Evolutionary conservation across 2,888 invertebrate species (phyloP).

Genomic region (Antheraea yamamai): DNA sequence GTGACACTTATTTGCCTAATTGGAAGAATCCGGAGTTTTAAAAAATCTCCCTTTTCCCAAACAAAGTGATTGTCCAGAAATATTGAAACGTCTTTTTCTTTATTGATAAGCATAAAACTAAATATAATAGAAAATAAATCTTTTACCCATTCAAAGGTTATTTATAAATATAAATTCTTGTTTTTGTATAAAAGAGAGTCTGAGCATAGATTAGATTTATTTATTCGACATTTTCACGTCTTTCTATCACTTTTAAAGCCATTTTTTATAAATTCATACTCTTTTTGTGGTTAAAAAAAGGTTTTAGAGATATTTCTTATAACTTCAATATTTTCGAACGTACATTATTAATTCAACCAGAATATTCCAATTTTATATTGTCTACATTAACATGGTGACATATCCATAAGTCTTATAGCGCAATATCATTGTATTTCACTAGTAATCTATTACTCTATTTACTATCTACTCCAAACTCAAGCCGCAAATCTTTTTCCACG

Average conservation of each 20-base stretch:
- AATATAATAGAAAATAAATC: not conserved
- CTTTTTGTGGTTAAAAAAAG: not conserved
- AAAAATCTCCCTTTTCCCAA: too few species aligned
- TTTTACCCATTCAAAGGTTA: not conserved
- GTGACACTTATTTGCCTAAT: too few species aligned
- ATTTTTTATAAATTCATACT: not conserved
- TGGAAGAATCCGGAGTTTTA: too few species aligned
- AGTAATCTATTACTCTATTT: too few species aligned
- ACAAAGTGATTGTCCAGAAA: too few species aligned
- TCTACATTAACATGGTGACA: too few species aligned
- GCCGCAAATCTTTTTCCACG: too few species aligned
- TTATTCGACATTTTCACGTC: not conserved
- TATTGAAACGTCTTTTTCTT: too few species aligned
- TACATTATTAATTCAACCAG: not conserved
- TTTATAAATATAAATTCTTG: not conserved
- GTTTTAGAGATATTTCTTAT: not conserved
- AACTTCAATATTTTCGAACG: not conserved
- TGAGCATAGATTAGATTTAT: not conserved
- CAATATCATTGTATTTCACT: too few species aligned
- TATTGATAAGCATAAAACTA: too few species aligned
- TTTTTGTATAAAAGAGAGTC: not conserved
- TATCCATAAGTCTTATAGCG: too few species aligned
- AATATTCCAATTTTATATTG: not conserved
- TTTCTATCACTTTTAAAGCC: not conserved
- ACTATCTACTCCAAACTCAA: too few species aligned